phyloP scores from a whole-genome alignment of 2,113 vertebrate species.

The Apodemus speciosus region DNA sequence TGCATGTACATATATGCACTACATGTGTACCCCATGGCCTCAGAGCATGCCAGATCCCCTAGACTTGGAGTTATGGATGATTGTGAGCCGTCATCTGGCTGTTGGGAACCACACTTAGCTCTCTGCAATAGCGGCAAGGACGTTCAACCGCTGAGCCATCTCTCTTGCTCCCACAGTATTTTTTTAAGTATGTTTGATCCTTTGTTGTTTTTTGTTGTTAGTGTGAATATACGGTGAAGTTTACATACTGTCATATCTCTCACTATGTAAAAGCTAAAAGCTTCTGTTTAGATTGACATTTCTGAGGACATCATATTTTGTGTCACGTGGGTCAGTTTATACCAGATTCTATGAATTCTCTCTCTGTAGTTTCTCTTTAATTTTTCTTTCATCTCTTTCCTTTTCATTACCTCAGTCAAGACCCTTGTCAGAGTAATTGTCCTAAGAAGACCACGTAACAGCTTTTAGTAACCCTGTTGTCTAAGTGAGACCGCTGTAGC shows the following conservation, averaged over 20 bases:
- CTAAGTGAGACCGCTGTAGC: not conserved
- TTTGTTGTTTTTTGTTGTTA: not conserved
- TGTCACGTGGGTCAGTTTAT: not conserved
- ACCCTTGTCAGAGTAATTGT: conserved; percentile 9
- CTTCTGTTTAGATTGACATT: not conserved
- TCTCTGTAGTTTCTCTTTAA: conserved; percentile 19
- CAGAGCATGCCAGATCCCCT: not conserved
- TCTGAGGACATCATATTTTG: conserved; percentile 33
- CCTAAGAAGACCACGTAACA: not conserved
- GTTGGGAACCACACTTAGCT: not conserved
- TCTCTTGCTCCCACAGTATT: not conserved
- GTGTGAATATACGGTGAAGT: not conserved
- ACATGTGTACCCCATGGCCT: not conserved
- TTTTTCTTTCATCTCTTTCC: conserved; percentile 14
- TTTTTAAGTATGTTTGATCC: conserved; percentile 32
- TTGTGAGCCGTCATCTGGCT: not conserved
- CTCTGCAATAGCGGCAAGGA: not conserved
- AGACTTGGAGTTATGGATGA: not conserved
- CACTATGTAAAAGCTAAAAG: conserved; percentile 9
- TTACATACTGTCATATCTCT: not conserved
- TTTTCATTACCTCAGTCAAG: conserved; percentile 1
- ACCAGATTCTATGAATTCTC: conserved; percentile 9
- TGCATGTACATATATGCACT: not conserved
- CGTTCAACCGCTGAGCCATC: not conserved
- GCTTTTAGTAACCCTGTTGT: not conserved